Base-by-base conservation (phyloP, 2,113 vertebrate genomes). In the Rhinichthys klamathensis region DNA sequence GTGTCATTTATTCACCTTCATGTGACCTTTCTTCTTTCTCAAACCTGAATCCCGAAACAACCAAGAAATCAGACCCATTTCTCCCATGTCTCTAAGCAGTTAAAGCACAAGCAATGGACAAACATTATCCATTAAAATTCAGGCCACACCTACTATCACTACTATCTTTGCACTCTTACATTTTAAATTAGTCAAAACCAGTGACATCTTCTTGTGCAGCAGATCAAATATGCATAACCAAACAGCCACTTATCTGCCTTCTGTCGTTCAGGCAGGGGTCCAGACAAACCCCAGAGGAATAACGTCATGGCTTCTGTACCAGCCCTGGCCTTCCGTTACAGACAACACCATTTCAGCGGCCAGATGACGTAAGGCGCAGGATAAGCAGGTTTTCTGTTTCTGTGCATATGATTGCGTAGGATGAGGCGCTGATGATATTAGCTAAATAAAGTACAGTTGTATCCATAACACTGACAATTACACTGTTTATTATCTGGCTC, bases 211-310 rank as follows among this genome's bases (percentile, higher is more conserved):
- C 41, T 35, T 81, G 61, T 61, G 61, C 79, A 69, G 25, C 27
- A 51, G 41, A 81, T 51, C 44, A 81, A 21, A 80, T 80, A 65
- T 65, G 38, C 58, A 69, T 81, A 69, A 81, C 70, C 85, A 84
- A 82, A 80, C 70, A 49, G 84, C 60, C 76, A 86, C 80, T 86
- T 86, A 84, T 78, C 61, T 56, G 18, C 51, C 77, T 82, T 85
- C 87, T 86, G 84, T 81, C 18, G 38, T 67, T 74, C 83, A 63
- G 75, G 82, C 77, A 23, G 77, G 82, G n/a, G 69, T 84, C 87
- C 77, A 86, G 87, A 81, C 61, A 49, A 7, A 41, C 12, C 70
- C 74, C 72, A 23, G 70, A 60, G 63, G 67, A 67, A 86, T 84
- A 77, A 86, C 65, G 41, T 88, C 85, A 86, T 41, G 58, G 70